A percentile compares a stretch with the other conserved stretches of the same genome.
phyloP scores from a whole-genome alignment of 2,113 vertebrate species.

The Leiothrix lutea region DNA sequence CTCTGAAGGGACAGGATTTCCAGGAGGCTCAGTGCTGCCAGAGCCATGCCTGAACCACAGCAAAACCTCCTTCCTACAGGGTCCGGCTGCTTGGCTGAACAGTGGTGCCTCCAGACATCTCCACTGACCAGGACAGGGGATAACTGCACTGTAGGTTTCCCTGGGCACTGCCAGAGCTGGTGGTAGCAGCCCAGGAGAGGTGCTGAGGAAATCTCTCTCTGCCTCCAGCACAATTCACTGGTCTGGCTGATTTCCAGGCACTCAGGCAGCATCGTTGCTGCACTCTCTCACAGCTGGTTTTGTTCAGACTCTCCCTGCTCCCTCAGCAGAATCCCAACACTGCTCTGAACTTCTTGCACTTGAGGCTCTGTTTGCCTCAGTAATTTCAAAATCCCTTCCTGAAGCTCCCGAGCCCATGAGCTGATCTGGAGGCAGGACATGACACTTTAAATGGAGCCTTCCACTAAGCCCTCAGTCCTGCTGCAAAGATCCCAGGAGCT shows the following conservation, averaged over 20 bases:
- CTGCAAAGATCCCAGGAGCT: neutral
- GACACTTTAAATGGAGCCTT: neutral
- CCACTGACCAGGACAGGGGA: neutral
- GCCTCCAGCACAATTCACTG: neutral
- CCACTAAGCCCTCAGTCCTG: neutral
- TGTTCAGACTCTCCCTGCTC: neutral
- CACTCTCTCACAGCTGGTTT: neutral
- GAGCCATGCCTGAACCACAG: neutral
- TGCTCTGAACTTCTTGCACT: neutral
- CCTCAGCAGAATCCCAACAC: neutral
- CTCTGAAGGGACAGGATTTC: neutral
- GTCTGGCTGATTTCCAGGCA: slow-evolving; percentile 15
- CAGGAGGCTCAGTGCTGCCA: neutral
- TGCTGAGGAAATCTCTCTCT: neutral
- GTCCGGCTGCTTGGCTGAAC: neutral
- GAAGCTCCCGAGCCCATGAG: neutral
- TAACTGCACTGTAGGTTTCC: neutral
- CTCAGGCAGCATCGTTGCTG: neutral
- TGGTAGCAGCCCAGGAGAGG: slow-evolving; percentile 6
- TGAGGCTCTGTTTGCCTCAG: neutral
- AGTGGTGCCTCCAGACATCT: neutral
- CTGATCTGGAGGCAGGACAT: neutral
- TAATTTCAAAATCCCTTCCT: neutral
- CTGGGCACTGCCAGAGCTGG: neutral
- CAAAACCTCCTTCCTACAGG: neutral